Base-by-base conservation (phyloP, 1,140 invertebrate genomes). In the Steinernema feltiae region DNA sequence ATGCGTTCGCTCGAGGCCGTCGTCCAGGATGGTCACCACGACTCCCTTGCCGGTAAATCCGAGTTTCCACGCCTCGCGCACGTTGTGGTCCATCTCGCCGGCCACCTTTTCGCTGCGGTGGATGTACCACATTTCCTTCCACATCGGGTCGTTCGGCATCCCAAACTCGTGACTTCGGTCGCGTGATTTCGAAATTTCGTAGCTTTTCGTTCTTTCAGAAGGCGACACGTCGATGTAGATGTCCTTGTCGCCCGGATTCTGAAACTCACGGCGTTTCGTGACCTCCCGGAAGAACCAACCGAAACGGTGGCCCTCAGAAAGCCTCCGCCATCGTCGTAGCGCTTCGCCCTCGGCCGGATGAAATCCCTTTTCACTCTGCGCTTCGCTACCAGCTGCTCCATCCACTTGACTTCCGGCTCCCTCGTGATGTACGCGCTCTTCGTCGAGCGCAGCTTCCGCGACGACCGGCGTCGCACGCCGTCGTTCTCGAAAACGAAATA, bases 1-100 rank as follows among this genome's bases (percentile, higher is more conserved):
- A 90, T 99, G 95, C 88, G 95, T 93, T 77, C 94, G 95, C 86
- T 99, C 96, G n/a, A 99, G 88, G 21, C 95, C 95, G 87, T 97
- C 95, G 84, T 97, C 95, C 18, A 97, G 89, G 82, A 97, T 97
- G 21, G 95, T 95, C 31, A 97, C 93, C 1, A 97, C 94, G 27
- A 76, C 74, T 7, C 93, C 93, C 80, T 81, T 90, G 89, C 94
- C 94, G 17, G 84, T 85, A 73, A 82, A 86, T 0, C 84, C 84
- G 0, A 85, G 76, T 31, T 84, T 75, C 84, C 84, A 85, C 1
- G 84, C 84, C 71, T 85, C 84, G 75, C 72, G 72, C 17, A 79
- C 84, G 35, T 84, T 85, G 78, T 85, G 84, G 69, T 85, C 84
- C 75, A 85, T 82, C 71, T 69, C 76, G 46, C 69, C 76, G 32